Evolutionary conservation across 2,797 vertebrate species (phyloP), one percentile per base, ranked within the genome.

Genomic region (Micropoecilia bifurca): DNA sequence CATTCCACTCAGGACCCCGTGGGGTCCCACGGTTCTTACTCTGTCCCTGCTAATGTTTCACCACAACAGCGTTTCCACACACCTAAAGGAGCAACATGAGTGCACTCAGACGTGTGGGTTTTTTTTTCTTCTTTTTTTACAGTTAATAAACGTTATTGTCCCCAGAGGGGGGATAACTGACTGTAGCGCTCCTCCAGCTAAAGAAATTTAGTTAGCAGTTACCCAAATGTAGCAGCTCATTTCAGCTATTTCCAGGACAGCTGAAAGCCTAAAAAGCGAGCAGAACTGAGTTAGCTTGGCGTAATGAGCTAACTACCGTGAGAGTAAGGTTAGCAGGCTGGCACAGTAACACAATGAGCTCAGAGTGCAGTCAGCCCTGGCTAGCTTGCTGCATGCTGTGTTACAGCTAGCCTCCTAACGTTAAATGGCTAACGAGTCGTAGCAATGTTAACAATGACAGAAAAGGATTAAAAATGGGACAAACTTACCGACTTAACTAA

Each of bases 401-500:
- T 63, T 72, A 25, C 73, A 81, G 91, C 88, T 91, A 93, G 89
- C 89, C 90, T 86, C 84, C 87, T 88, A 89, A 48, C 84, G 82
- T 90, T 89, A 88, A 87, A 81, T 41, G 81, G 89, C 91, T 90
- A 87, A 85, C 88, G 86, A 90, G 41, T 71, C 71, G 80, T 71
- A 88, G 84, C 89, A 71, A 78, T 77, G 89, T 77, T 89, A 92
- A 90, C 88, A 93, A 87, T 87, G 86, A 86, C 53, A 87, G 69
- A 9, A 80, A 61, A 71, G 13, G 68, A 3, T 10, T 75, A 82
- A 76, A 91, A 74, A 87, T 66, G n/a, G n/a, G 41, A 80, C 20
- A 36, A 92, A 95, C 94, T 95, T 93, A 94, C 90, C 88, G 89
- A 93, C 91, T 92, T 88, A 93, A 88, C 95, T 95, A 80, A 87